phyloP scores from a whole-genome alignment of 2,797 vertebrate species.

The Triplophysa bombifrons region DNA sequence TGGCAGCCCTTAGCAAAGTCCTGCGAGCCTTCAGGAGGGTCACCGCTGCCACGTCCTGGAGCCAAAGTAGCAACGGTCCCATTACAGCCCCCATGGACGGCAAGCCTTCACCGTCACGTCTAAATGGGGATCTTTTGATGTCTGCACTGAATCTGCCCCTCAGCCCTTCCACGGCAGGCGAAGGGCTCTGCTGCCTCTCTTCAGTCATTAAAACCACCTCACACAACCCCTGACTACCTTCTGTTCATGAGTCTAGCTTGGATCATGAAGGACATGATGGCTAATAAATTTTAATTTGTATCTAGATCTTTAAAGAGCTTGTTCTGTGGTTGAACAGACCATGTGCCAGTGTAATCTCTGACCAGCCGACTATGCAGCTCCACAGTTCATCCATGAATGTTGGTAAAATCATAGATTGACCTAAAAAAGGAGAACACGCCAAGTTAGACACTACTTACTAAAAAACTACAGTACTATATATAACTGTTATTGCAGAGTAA shows the following conservation, averaged over 20 bases:
- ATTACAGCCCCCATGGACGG: conserved; percentile 66
- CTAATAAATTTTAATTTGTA: not conserved
- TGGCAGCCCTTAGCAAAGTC: conserved; percentile 83
- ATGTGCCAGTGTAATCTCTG: not conserved
- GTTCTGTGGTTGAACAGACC: not conserved
- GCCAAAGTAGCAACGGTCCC: conserved; percentile 80
- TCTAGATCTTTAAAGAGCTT: not conserved
- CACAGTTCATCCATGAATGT: not conserved
- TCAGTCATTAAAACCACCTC: conserved; percentile 21
- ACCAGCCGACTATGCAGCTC: not conserved
- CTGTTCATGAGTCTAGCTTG: not conserved
- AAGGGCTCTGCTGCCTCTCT: conserved; percentile 8
- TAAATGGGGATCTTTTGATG: not conserved
- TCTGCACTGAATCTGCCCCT: not conserved
- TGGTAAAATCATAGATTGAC: not conserved
- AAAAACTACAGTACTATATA: not conserved
- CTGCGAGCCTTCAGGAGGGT: conserved; percentile 81
- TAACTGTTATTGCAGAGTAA: not conserved
- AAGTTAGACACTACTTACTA: not conserved
- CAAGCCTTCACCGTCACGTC: not conserved
- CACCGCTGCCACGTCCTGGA: conserved; percentile 81
- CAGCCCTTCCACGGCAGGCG: conserved; percentile 10
- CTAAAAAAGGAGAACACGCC: not conserved
- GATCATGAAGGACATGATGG: not conserved
- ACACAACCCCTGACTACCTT: not conserved